Conservation (phyloP, 2,888 invertebrate species). For the Chydorus sphaericus region DNA sequence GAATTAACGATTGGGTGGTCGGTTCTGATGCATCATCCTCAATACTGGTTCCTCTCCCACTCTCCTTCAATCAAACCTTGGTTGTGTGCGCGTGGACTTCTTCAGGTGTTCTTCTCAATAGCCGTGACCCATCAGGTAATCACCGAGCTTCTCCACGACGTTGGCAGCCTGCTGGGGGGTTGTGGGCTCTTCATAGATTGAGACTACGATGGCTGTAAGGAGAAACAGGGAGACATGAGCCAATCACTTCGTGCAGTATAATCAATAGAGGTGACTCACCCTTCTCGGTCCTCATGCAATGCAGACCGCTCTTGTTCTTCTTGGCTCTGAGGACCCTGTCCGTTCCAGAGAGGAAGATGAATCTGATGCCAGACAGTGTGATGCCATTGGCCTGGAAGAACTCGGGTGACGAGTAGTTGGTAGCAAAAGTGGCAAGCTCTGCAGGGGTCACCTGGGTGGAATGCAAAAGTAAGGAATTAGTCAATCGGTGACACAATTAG, state of each 20-base stretch:
- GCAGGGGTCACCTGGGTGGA: slow-evolving; percentile 70
- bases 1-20: too few species aligned
- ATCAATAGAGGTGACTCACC: too few species aligned
- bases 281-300: slow-evolving; percentile 93
- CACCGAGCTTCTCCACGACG: slow-evolving; percentile 92
- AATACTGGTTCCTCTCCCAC: neutral
- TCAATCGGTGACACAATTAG: neutral
- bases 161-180: slow-evolving; percentile 93
- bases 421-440: slow-evolving; percentile 74
- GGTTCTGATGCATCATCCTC: too few species aligned
- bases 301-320: slow-evolving; percentile 82
- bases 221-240: slow-evolving; percentile 22
- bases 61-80: too few species aligned
- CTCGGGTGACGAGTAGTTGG: slow-evolving; percentile 79
- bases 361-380: slow-evolving; percentile 79
- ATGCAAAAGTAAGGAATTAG: neutral
- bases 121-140: slow-evolving; percentile 91
- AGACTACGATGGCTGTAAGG: slow-evolving; percentile 76
- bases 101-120: slow-evolving; percentile 46
- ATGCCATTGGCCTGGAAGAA: slow-evolving; percentile 78
- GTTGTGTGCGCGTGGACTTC: slow-evolving; percentile 2
- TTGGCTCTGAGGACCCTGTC: slow-evolving; percentile 87
- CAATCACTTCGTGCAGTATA: too few species aligned
- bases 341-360: slow-evolving; percentile 89
- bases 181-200: slow-evolving; percentile 89